Evolutionary conservation across 1,140 invertebrate genomes (phyloP).

Genomic region (Heliconius melpomene): DNA sequence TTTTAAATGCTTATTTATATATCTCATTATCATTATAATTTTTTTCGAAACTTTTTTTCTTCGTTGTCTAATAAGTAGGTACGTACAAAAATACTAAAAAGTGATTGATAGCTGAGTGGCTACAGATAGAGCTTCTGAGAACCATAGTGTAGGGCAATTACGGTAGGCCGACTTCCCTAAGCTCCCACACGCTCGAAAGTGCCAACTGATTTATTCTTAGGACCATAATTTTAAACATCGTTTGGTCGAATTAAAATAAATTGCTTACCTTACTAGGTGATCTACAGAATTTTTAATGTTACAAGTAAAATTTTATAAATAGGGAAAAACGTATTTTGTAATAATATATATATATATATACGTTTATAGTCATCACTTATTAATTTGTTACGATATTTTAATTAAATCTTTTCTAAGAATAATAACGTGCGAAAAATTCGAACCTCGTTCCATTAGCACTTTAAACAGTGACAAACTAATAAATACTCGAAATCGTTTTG

Average conservation of each 20-base stretch:
- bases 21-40: not conserved
- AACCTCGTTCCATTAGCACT: too few species aligned
- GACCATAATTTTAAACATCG: constrained; percentile 56
- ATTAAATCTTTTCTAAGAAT: too few species aligned
- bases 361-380: not conserved
- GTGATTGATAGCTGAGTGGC: constrained; percentile 2
- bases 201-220: constrained; percentile 62
- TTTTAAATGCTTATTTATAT: not conserved
- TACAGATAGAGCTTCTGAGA: not conserved
- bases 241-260: constrained; percentile 58
- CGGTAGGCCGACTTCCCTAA: constrained; percentile 5
- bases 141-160: constrained; percentile 5
- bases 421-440: too few species aligned
- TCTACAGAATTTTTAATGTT: not conserved
- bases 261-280: constrained; percentile 46
- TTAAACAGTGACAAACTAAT: not conserved
- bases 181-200: constrained; percentile 32
- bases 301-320: not conserved
- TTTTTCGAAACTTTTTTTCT: not conserved
- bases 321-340: not conserved
- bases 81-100: not conserved
- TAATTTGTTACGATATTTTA: too few species aligned
- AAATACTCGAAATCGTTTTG: not conserved
- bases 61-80: not conserved
- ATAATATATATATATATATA: not conserved